These are phyloP conservation scores for Cheilinus undulatus DNA, from an alignment of 2,113 vertebrate genomes.

Conservation along the genomic window DNA sequence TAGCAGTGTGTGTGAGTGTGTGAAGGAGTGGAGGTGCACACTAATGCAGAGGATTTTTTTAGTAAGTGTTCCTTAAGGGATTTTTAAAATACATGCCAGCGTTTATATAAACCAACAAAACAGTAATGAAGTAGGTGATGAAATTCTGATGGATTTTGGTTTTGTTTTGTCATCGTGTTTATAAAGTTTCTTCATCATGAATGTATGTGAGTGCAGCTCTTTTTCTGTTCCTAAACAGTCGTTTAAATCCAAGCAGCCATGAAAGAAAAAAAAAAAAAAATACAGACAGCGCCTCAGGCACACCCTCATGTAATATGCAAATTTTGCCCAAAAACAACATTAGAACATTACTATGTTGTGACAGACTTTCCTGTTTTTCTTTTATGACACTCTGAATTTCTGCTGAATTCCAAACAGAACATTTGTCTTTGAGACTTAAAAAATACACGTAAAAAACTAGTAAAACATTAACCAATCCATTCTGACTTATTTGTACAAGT, in stretches of 20 bases:
- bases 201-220: no score
- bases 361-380: conserved; percentile 12
- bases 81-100: conserved; percentile 14
- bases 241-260: no score
- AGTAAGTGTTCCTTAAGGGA: neutral
- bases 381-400: conserved; percentile 4
- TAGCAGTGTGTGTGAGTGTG: conserved; percentile 18
- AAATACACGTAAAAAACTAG: neutral
- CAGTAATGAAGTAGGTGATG: no score
- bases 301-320: conserved; percentile 28
- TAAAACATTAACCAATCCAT: neutral
- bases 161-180: no score
- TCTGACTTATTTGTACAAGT: no score
- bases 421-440: conserved; percentile 10
- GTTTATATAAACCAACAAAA: neutral
- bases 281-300: neutral
- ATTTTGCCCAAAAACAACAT: conserved; percentile 14
- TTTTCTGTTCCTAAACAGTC: no score
- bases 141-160: no score
- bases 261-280: no score
- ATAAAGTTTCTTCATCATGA: no score
- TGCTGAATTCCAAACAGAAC: conserved; percentile 9
- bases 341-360: conserved; percentile 29
- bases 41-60: neutral
- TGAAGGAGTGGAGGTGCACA: neutral